phyloP scores from a whole-genome alignment of 2,113 vertebrate species.

The Pseudorectes ferrugineus region DNA sequence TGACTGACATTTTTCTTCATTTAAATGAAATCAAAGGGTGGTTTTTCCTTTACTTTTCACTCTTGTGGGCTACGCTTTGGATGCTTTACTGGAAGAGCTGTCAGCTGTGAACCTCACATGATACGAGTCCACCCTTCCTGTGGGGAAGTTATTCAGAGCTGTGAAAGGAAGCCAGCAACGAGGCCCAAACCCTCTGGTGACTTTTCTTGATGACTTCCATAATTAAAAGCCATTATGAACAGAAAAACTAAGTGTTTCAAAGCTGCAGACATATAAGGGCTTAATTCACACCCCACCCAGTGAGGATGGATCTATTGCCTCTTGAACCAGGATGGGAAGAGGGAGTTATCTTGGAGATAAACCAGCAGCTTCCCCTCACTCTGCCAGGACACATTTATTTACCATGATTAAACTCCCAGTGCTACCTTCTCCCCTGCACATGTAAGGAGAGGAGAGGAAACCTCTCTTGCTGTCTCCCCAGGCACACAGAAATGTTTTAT shows the following conservation, averaged over 20 bases:
- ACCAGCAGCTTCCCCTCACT: not conserved
- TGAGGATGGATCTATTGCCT: not conserved
- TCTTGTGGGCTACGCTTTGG: not conserved
- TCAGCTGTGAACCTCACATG: conserved; percentile 54
- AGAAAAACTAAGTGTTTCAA: conserved; percentile 51
- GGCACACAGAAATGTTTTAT: not conserved
- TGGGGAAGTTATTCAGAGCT: conserved; percentile 65
- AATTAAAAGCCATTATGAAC: conserved; percentile 51
- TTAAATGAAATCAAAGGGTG: conserved; percentile 17
- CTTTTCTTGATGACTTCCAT: conserved; percentile 57
- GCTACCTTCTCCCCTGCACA: not conserved
- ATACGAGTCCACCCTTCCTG: conserved; percentile 54
- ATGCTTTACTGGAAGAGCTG: conserved; percentile 52
- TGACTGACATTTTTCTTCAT: conserved; percentile 15
- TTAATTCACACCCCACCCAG: conserved; percentile 50
- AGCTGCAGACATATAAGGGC: not conserved
- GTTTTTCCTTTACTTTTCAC: conserved; percentile 25
- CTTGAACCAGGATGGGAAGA: not conserved
- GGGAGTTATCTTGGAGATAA: conserved; percentile 11
- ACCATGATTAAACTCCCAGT: not conserved
- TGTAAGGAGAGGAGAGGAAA: not conserved
- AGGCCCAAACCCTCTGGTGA: conserved; percentile 47
- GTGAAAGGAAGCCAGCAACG: conserved; percentile 55
- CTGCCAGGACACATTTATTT: not conserved
- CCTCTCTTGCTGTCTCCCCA: not conserved